phyloP scores from a whole-genome alignment of 2,888 invertebrate genomes.

The Clanis bilineata region DNA sequence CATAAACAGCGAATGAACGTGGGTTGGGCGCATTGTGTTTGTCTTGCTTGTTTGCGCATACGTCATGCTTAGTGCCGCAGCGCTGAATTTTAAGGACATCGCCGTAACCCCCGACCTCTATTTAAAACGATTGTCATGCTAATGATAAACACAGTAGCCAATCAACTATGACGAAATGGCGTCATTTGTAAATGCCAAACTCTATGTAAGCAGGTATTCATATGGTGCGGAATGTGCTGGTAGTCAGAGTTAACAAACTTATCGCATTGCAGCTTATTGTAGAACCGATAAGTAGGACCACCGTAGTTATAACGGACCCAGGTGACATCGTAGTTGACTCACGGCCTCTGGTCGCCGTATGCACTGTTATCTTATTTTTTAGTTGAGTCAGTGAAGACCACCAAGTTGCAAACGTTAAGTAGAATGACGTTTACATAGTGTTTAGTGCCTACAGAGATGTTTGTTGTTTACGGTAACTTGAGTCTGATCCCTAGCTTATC shows the following conservation, averaged over 20 bases:
- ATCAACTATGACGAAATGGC: slow-evolving; percentile 49
- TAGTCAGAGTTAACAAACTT: slow-evolving; percentile 1
- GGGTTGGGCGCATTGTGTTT: slow-evolving; percentile 73
- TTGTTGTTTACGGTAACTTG: slow-evolving; percentile 54
- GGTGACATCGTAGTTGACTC: slow-evolving; percentile 23
- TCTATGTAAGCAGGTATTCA: background rate
- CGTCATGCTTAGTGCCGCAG: slow-evolving; percentile 44
- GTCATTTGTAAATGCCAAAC: slow-evolving; percentile 11
- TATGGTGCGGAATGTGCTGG: background rate
- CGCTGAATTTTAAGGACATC: slow-evolving; percentile 64
- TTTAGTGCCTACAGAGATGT: slow-evolving; percentile 28
- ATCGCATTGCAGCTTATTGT: slow-evolving; percentile 11
- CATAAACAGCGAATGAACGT: slow-evolving; percentile 60
- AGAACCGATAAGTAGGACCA: slow-evolving; percentile 19
- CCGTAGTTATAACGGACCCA: slow-evolving; percentile 14
- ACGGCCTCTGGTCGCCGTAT: slow-evolving; percentile 16
- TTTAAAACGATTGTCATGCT: slow-evolving; percentile 67
- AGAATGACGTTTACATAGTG: slow-evolving; percentile 22
- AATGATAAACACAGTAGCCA: slow-evolving; percentile 51
- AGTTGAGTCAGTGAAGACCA: slow-evolving; percentile 50
- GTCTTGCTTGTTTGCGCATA: slow-evolving; percentile 46
- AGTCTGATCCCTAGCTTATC: slow-evolving; percentile 62
- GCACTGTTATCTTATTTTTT: slow-evolving; percentile 23
- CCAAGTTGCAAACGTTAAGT: slow-evolving; percentile 28
- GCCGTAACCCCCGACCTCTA: slow-evolving; percentile 67